These are phyloP conservation scores for Scartelaos histophorus DNA, from an alignment of 2,113 vertebrate species.

Conservation along the genomic window DNA sequence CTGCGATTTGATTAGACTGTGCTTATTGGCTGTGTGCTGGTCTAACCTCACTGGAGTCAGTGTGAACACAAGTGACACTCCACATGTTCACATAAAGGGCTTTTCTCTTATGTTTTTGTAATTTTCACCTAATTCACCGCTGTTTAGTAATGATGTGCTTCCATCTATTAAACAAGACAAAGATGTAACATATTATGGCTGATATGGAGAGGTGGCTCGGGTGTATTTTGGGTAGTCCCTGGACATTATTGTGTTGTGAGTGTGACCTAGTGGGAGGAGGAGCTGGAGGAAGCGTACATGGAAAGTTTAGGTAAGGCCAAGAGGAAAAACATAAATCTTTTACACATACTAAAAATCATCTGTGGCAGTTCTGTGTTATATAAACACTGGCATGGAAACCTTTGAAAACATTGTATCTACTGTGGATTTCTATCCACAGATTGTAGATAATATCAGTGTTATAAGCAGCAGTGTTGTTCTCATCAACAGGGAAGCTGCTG, in stretches of 20 bases:
- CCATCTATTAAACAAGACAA: neutral
- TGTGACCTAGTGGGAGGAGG: no score
- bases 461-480: neutral
- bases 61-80: conserved; percentile 45
- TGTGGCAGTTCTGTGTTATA: neutral
- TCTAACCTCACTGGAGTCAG: conserved; percentile 63
- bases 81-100: conserved; percentile 36
- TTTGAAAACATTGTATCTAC: neutral
- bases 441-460: neutral
- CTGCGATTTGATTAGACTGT: conserved; percentile 60
- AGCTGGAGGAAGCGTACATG: neutral
- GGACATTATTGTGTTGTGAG: no score
- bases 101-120: conserved; percentile 36
- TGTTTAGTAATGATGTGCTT: neutral
- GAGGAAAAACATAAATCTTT: no score
- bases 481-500: neutral
- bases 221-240: no score
- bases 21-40: conserved; percentile 51
- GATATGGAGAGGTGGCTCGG: no score
- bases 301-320: neutral
- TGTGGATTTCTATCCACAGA: no score
- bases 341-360: no score
- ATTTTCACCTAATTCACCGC: conserved; percentile 3
- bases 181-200: neutral
- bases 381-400: neutral